Evolutionary conservation across 1,140 invertebrate genomes (phyloP).

Genomic region (Schmidtea mediterranea): DNA sequence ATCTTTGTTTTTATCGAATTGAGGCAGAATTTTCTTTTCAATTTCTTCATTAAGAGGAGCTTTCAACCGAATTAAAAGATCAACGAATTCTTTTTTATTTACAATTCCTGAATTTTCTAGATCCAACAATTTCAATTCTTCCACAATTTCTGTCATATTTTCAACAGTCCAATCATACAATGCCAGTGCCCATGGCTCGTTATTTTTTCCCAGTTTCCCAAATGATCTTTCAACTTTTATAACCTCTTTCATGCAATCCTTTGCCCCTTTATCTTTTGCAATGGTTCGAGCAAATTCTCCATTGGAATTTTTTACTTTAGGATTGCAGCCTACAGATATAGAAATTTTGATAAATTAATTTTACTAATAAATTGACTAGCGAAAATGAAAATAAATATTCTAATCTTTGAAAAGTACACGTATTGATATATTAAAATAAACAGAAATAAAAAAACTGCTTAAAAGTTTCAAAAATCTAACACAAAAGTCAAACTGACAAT

Average conservation of each 20-base stretch:
- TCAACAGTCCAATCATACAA: slow-evolving; percentile 24
- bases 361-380: not conserved
- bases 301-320: slow-evolving; percentile 25
- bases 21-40: slow-evolving; percentile 15
- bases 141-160: slow-evolving; percentile 14
- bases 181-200: slow-evolving; percentile 21
- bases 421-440: no score
- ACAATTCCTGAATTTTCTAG: slow-evolving; percentile 8
- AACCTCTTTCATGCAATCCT: slow-evolving; percentile 23
- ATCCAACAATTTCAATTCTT: slow-evolving; percentile 16
- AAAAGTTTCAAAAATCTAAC: no score
- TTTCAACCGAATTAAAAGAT: slow-evolving; percentile 14
- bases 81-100: slow-evolving; percentile 14
- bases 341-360: not conserved
- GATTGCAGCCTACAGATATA: slow-evolving; percentile 24
- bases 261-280: slow-evolving; percentile 24
- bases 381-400: not conserved
- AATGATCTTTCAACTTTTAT: slow-evolving; percentile 24
- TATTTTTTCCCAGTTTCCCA: slow-evolving; percentile 21
- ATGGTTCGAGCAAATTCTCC: slow-evolving; percentile 17
- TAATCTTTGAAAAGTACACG: not conserved
- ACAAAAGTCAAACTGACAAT: no score
- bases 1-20: slow-evolving; percentile 17
- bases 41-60: slow-evolving; percentile 17
- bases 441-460: no score